Base-by-base conservation (phyloP, 2,113 vertebrate genomes). In the Castor canadensis region DNA sequence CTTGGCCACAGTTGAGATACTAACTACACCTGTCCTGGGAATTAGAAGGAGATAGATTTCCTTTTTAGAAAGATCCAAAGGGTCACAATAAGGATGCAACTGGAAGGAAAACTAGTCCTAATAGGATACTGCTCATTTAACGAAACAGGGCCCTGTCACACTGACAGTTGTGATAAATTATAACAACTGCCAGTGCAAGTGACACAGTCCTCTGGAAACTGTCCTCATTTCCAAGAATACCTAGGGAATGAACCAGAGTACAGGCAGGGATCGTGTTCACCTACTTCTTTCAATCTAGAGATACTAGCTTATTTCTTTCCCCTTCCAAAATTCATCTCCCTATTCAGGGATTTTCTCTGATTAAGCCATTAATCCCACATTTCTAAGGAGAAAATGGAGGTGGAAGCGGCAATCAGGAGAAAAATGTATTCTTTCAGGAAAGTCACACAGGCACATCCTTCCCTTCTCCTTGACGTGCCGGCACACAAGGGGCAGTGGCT, bases 311-410 rank as follows among this genome's bases (percentile, higher is more conserved):
- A 49, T 67, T 72, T 91, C 49, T 87, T 86, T 82, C n/a, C 47
- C 77, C 87, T 95, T 77, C 91, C 81, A 87, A 93, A 94, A 87
- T 64, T 66, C 66, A 89, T 35, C 49, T 89, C 73, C 43, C 81
- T n/a, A 76, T 73, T 95, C 15, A 45, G 56, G 17, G 87, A 79
- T 52, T 87, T 80, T 92, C 54, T 79, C 79, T 73, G 60, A 91
- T 77, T 71, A 75, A 93, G 49, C 93, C 75, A 80, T 43, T 56
- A 93, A 84, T 72, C 40, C 43, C 52, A 52, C 20, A 77, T 79
- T 92, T 92, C 73, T 54, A 20, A 96, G 71, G 66, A 95, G 73
- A 91, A 86, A 85, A 85, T 19, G 22, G 16, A 54, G 52, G 17
- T 47, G 26, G 13, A 35, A 38, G 11, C 6, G 54, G 45, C 43